Evolutionary conservation across 2,888 invertebrate species (phyloP).

Genomic region (Acrobeloides nanus): DNA sequence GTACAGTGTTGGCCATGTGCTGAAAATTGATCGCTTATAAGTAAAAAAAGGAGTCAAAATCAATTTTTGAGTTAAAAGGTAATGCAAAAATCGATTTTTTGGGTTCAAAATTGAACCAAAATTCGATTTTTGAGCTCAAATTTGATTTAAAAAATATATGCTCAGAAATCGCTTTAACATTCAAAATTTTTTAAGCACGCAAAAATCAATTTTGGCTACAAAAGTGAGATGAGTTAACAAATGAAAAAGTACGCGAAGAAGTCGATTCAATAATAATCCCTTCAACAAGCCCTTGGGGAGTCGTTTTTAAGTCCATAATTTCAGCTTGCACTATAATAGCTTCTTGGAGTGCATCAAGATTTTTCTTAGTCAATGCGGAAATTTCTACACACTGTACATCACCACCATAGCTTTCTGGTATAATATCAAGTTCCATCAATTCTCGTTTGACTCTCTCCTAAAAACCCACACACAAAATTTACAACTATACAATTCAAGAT

Average conservation of each 20-base stretch:
- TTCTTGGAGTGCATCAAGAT: slow-evolving; percentile 54
- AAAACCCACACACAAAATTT: background rate
- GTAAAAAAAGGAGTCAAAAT: no score
- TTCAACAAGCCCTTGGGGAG: slow-evolving; percentile 75
- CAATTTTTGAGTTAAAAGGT: no score
- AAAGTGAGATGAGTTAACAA: slow-evolving; percentile 2
- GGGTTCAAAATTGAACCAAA: no score
- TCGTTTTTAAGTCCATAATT: slow-evolving; percentile 75
- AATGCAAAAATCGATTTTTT: no score
- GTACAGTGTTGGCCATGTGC: slow-evolving; percentile 70
- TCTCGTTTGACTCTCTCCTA: slow-evolving; percentile 70
- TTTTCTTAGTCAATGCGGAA: slow-evolving; percentile 70
- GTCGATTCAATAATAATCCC: slow-evolving; percentile 82
- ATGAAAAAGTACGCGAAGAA: slow-evolving; percentile 42
- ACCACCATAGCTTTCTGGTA: slow-evolving; percentile 82
- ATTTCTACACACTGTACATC: slow-evolving; percentile 81
- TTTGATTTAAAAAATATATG: no score
- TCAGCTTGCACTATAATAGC: slow-evolving; percentile 61
- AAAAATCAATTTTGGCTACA: slow-evolving; percentile 11
- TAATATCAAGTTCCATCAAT: slow-evolving; percentile 70
- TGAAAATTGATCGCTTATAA: slow-evolving; percentile 11
- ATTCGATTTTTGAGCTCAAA: no score
- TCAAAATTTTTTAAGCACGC: no score
- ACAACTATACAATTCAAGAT: slow-evolving; percentile 26
- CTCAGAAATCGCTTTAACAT: no score